Base-by-base conservation (phyloP, 64 coral and sea anemone genomes). In the Pocillopora verrucosa region DNA sequence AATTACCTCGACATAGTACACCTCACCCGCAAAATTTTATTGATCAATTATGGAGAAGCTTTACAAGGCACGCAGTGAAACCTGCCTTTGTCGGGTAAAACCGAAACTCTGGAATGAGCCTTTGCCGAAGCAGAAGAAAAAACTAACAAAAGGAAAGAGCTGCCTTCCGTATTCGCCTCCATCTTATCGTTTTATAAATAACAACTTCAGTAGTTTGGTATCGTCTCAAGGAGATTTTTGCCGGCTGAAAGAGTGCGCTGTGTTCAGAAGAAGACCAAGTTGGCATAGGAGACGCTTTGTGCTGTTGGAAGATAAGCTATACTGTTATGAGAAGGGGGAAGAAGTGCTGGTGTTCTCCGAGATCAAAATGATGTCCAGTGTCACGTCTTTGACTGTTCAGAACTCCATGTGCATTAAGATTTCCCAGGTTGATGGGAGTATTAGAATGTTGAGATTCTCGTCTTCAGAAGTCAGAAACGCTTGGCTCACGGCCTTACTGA, bases 271-370 rank as follows among this genome's bases (percentile, higher is more conserved):
- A 60, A 61, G 64, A 68, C 34, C 80, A 11, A 1, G 13, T 20
- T 83, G 80, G 62, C 26, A 36, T 16, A 83, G 67, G 68, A 83
- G 22, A 17, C 80, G 60, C 36, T 83, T 65, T 65, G 62, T 83
- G 15, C 68, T 83, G 80, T 20, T 83, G 17, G 80, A 83, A 13
- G 80, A 83, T 51, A 83, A 83, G n/a, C 80, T 83, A 9, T 63
- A 83, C 60, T 83, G 62, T 67, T 83, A 83, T 17, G 80, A 83
- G 17, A 83, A 35, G 19, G 69, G 64, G 35, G 41, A 83, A 67
- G 80, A 36, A 6, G 61, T 83, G 64, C 16, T n/a, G 45, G 22
- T 35, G 2, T 83, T 67, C 11, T 83, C 63, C 22, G 80, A 63
- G 13, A 61, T 61, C 22, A 17, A 69, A 20, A 64, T 34, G 9